These are phyloP conservation scores for Nettapus auritus DNA, from an alignment of 2,113 vertebrate species.

Conservation along the genomic window DNA sequence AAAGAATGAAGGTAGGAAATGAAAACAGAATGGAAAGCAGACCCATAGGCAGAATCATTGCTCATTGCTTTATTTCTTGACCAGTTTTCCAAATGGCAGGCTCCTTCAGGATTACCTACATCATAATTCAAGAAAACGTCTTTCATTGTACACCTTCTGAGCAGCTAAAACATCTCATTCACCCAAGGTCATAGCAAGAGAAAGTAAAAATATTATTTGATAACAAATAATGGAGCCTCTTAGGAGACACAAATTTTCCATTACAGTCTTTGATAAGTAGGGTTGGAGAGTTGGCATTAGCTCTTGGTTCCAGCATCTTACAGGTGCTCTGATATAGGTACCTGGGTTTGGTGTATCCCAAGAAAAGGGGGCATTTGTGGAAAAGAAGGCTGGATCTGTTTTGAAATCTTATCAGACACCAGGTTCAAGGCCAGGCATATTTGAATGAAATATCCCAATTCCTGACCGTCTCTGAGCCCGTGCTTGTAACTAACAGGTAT, in stretches of 20 bases:
- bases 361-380: neutral
- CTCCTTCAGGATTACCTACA: neutral
- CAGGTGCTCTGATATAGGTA: neutral
- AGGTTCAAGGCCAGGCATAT: neutral
- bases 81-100: neutral
- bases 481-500: neutral
- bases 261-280: neutral
- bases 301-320: neutral
- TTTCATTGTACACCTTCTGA: neutral
- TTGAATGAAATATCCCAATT: neutral
- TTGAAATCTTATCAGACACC: neutral
- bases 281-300: neutral
- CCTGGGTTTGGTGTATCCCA: neutral
- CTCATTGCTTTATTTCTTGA: neutral
- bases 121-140: neutral
- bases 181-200: neutral
- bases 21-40: neutral
- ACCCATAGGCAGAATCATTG: neutral
- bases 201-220: neutral
- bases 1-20: conserved; percentile 34
- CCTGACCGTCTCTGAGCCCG: neutral
- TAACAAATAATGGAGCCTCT: neutral
- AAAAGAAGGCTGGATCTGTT: neutral
- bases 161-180: neutral
- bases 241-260: neutral